phyloP scores from a whole-genome alignment of 23 tunicate species.

The Styela clava region DNA sequence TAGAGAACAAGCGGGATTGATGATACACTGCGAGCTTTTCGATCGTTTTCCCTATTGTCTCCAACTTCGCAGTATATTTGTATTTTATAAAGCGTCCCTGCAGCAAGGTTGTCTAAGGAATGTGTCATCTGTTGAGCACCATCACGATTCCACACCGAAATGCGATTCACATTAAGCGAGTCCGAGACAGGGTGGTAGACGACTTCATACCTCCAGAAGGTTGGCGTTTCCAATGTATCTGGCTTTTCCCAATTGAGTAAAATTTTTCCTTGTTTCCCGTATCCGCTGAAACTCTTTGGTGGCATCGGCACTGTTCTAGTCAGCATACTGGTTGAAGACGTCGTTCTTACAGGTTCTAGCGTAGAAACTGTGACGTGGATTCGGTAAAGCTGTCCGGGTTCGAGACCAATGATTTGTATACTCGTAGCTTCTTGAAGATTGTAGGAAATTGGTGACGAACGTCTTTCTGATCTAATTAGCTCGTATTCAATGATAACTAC shows the following conservation, averaged over 20 bases:
- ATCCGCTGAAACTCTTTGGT: slow-evolving; percentile 1
- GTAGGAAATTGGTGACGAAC: not conserved
- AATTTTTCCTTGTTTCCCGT: slow-evolving; percentile 8
- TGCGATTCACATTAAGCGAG: not conserved
- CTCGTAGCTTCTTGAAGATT: not conserved
- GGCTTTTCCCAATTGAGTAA: slow-evolving; percentile 19
- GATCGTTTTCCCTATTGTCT: slow-evolving; percentile 7
- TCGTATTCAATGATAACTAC: not conserved
- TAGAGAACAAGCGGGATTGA: slow-evolving; percentile 27
- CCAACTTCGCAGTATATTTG: slow-evolving; percentile 4
- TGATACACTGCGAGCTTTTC: slow-evolving; percentile 21
- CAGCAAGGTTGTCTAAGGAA: slow-evolving; percentile 14
- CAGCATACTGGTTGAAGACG: not conserved
- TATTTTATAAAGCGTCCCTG: slow-evolving; percentile 10
- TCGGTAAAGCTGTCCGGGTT: slow-evolving; percentile 9
- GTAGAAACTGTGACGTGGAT: slow-evolving; percentile 5
- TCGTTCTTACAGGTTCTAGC: not conserved
- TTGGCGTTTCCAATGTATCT: not conserved
- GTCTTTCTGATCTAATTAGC: not conserved
- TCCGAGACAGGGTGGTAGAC: not conserved
- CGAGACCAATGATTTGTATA: not conserved
- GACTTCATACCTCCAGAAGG: slow-evolving; percentile 18
- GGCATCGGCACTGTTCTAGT: slow-evolving; percentile 8
- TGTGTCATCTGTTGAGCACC: not conserved
- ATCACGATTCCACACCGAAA: slow-evolving; percentile 15